phyloP scores from a whole-genome alignment of 2,888 invertebrate species.

The Leuctra nigra region DNA sequence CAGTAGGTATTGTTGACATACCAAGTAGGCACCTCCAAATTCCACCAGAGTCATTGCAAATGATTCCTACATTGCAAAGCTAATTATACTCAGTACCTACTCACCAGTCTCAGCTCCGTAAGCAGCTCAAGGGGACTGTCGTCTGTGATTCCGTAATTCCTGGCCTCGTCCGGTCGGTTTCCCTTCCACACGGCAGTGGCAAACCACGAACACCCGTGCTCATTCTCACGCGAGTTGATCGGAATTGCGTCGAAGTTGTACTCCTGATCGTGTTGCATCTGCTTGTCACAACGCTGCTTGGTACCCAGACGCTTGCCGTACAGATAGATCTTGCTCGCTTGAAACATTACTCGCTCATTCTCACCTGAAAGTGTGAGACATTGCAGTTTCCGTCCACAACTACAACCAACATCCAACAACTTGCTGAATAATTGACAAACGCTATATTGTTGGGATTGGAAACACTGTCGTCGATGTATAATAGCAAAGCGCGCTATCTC shows the following conservation, averaged over 20 bases:
- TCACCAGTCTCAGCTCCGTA: constrained; percentile 8
- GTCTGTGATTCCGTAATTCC: no score
- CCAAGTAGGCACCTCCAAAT: no score
- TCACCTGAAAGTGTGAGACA: neutral
- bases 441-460: neutral
- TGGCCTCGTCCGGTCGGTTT: neutral
- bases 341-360: constrained; percentile 30
- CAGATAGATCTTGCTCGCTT: constrained; percentile 32
- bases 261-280: neutral
- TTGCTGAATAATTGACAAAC: neutral
- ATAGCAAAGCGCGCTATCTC: no score
- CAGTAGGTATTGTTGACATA: no score
- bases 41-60: no score
- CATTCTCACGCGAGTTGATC: constrained; percentile 32
- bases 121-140: neutral
- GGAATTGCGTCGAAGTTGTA: constrained; percentile 34
- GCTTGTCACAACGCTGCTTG: constrained; percentile 25
- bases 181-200: constrained; percentile 34
- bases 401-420: neutral
- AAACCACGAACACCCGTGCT: constrained; percentile 32
- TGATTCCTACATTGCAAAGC: no score
- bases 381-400: neutral
- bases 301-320: constrained; percentile 31
- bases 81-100: no score
- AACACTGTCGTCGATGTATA: no score